A percentile compares a stretch with the other conserved stretches of the same genome.
These are phyloP conservation scores for Cichlasoma orientale DNA, from an alignment of 2,797 vertebrate species.

Conservation along the genomic window DNA sequence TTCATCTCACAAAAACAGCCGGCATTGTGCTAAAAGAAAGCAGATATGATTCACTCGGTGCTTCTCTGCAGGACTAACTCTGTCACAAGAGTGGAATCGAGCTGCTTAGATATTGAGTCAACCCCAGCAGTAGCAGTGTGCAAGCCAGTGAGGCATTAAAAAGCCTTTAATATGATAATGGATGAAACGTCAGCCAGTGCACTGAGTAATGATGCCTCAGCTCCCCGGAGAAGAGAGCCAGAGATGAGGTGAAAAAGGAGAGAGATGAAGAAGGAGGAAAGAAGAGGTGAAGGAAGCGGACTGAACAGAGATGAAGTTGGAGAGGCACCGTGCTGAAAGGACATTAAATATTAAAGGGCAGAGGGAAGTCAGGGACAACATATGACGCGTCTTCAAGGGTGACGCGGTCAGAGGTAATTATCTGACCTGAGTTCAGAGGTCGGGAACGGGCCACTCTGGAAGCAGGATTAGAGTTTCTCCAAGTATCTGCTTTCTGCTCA, in stretches of 20 bases:
- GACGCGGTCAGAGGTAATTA: slow-evolving; percentile 24
- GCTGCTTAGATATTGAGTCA: slow-evolving; percentile 51
- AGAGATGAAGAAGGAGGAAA: slow-evolving; percentile 33
- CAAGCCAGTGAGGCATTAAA: slow-evolving; percentile 72
- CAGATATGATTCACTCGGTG: slow-evolving; percentile 24
- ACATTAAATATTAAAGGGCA: slow-evolving; percentile 52
- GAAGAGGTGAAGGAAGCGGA: slow-evolving; percentile 26
- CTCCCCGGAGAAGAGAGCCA: slow-evolving; percentile 63
- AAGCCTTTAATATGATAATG: slow-evolving; percentile 82
- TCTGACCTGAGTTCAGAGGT: slow-evolving; percentile 24
- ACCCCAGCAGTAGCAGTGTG: slow-evolving; percentile 41
- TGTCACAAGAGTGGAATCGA: slow-evolving; percentile 41
- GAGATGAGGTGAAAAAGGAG: slow-evolving; percentile 58
- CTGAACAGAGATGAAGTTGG: slow-evolving; percentile 28
- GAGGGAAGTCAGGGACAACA: slow-evolving; percentile 2
- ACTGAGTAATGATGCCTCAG: slow-evolving; percentile 70
- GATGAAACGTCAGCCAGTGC: slow-evolving; percentile 63
- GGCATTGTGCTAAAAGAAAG: slow-evolving; percentile 12
- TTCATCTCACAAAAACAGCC: slow-evolving; percentile 4
- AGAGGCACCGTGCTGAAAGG: slow-evolving; percentile 6
- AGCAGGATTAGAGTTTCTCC: slow-evolving; percentile 16
- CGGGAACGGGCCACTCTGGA: background rate
- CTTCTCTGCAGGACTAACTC: slow-evolving; percentile 39
- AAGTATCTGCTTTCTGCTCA: slow-evolving; percentile 2
- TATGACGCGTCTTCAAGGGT: background rate